phyloP scores from a whole-genome alignment of 2,113 vertebrate genomes.

The Dromaius novaehollandiae region DNA sequence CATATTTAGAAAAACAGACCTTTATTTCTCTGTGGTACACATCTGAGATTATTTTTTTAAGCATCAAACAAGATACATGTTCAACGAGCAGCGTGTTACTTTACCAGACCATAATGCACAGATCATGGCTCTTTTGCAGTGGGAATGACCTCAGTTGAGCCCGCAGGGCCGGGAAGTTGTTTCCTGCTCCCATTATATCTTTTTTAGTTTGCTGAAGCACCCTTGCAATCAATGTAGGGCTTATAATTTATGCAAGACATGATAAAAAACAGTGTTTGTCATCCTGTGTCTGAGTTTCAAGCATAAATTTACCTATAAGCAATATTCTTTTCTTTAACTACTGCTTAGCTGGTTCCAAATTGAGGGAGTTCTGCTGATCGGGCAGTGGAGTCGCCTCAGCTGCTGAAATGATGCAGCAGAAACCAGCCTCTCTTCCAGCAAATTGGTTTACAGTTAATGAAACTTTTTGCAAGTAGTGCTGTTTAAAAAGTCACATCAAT shows the following conservation, averaged over 20 bases:
- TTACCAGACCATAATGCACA: slow-evolving; percentile 20
- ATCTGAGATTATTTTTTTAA: neutral
- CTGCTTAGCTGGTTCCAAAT: neutral
- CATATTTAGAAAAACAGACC: neutral
- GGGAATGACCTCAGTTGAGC: slow-evolving; percentile 13
- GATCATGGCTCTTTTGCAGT: neutral
- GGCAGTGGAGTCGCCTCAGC: neutral
- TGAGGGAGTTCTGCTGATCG: neutral
- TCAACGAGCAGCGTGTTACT: slow-evolving; percentile 15
- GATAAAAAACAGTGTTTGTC: neutral
- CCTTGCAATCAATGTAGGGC: neutral
- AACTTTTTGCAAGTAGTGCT: neutral
- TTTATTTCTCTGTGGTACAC: neutral
- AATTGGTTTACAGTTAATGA: neutral
- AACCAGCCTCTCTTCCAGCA: neutral
- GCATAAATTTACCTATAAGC: neutral
- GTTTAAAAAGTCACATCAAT: neutral
- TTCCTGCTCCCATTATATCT: neutral
- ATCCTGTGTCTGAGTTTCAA: neutral
- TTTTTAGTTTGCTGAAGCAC: slow-evolving; percentile 32
- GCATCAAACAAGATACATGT: neutral
- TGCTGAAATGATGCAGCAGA: neutral
- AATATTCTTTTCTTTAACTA: neutral
- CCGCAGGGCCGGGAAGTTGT: neutral
- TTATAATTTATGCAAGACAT: slow-evolving; percentile 27